Conservation (phyloP, 2,888 invertebrate genomes). For the Caenorhabditis zanzibari region DNA sequence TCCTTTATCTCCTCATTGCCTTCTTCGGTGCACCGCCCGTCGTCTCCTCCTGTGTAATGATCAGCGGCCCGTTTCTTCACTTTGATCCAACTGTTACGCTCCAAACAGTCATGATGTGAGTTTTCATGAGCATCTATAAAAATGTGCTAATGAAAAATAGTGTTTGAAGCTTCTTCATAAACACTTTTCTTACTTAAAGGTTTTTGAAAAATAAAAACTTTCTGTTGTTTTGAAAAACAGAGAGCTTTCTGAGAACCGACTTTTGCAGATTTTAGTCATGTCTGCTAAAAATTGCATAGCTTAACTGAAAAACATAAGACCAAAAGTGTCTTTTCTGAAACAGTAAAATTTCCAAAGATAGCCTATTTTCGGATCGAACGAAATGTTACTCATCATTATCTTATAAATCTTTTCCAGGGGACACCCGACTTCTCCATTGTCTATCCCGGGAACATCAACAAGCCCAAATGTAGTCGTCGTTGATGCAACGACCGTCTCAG, state of each 20-base stretch:
- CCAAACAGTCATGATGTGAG: constrained; percentile 51
- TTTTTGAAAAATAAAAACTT: too few relatives aligned
- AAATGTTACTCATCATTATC: neutral
- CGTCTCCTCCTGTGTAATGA: constrained; percentile 39
- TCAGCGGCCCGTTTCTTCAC: constrained; percentile 53
- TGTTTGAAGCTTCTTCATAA: neutral
- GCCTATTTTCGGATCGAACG: constrained; percentile 14
- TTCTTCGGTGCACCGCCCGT: constrained; percentile 45
- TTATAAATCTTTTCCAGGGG: constrained; percentile 42
- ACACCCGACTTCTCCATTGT: constrained; percentile 51
- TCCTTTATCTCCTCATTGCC: constrained; percentile 16
- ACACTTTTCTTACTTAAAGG: neutral
- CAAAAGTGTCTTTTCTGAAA: neutral
- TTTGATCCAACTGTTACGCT: constrained; percentile 33
- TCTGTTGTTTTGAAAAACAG: neutral
- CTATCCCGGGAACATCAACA: constrained; percentile 43
- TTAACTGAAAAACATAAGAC: neutral
- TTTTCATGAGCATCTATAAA: neutral
- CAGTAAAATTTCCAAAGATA: constrained; percentile 13
- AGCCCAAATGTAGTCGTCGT: constrained; percentile 18
- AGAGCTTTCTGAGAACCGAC: neutral
- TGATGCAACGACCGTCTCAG: neutral
- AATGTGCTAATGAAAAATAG: neutral
- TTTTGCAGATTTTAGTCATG: neutral
- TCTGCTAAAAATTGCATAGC: too few relatives aligned